phyloP scores from a whole-genome alignment of 2,797 vertebrate species.

The Peromyscus eremicus region DNA sequence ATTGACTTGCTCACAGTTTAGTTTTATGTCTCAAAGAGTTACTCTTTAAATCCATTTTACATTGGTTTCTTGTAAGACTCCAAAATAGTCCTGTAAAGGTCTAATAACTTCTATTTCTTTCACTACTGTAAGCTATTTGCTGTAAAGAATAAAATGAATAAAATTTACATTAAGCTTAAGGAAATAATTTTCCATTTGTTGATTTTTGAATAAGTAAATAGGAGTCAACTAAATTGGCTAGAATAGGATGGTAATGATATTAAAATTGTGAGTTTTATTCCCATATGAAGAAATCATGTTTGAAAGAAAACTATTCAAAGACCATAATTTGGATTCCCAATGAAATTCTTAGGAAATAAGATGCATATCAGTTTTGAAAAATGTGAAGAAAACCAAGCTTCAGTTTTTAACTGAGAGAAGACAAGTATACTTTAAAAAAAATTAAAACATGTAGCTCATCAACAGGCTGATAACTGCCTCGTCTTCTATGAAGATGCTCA shows the following conservation, averaged over 20 bases:
- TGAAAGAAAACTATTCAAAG: constrained; percentile 14
- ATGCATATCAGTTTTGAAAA: not conserved
- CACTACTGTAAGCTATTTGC: constrained; percentile 46
- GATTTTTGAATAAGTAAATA: constrained; percentile 60
- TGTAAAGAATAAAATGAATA: constrained; percentile 49
- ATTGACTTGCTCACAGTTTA: constrained; percentile 1
- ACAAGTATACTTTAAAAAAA: not conserved
- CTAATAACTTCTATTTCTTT: constrained; percentile 42
- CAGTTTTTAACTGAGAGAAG: not conserved
- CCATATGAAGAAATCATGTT: not conserved
- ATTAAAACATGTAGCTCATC: not conserved
- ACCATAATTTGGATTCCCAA: constrained; percentile 4
- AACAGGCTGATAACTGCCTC: not conserved
- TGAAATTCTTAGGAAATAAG: not conserved
- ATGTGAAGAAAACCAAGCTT: not conserved
- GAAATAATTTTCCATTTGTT: constrained; percentile 66
- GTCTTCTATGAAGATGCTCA: not conserved
- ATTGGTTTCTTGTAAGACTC: not conserved
- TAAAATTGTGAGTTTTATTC: constrained; percentile 49
- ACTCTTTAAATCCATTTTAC: constrained; percentile 19
- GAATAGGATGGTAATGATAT: constrained; percentile 48
- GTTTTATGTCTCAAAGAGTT: not conserved
- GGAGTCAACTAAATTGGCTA: not conserved
- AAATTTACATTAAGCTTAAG: constrained; percentile 48
- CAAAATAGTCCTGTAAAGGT: constrained; percentile 1